phyloP scores from a whole-genome alignment of 2,113 vertebrate genomes.

The Cynopterus brachyotis region DNA sequence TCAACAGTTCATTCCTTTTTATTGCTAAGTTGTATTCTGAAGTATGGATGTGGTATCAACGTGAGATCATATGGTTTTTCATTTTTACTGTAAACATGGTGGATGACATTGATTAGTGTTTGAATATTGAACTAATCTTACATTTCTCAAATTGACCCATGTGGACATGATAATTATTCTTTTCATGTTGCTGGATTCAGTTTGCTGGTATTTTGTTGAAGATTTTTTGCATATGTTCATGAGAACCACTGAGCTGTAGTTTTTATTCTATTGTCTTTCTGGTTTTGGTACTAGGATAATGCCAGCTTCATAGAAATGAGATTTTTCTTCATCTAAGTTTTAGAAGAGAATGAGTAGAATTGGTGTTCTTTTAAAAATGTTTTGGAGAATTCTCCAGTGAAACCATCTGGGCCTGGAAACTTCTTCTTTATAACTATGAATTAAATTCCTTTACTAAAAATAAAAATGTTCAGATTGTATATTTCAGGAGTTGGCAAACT shows the following conservation, averaged over 20 bases:
- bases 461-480: neutral
- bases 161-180: neutral
- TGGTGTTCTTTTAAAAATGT: neutral
- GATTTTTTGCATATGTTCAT: neutral
- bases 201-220: neutral
- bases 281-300: neutral
- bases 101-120: neutral
- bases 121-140: neutral
- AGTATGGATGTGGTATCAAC: neutral
- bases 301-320: neutral
- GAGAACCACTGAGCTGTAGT: neutral
- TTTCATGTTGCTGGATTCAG: neutral
- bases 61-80: neutral
- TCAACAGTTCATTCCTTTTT: neutral
- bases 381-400: conserved; percentile 5
- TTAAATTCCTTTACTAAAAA: neutral
- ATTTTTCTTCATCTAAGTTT: neutral
- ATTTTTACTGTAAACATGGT: neutral
- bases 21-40: neutral
- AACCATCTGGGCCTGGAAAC: neutral
- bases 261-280: neutral
- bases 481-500: neutral
- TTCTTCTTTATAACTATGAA: neutral
- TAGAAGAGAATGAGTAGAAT: neutral
- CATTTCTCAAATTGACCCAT: neutral